A percentile compares a stretch with the other conserved stretches of the same genome.
Evolutionary conservation across 2,888 invertebrate species (phyloP).

Genomic region (Leptopilina syphax): DNA sequence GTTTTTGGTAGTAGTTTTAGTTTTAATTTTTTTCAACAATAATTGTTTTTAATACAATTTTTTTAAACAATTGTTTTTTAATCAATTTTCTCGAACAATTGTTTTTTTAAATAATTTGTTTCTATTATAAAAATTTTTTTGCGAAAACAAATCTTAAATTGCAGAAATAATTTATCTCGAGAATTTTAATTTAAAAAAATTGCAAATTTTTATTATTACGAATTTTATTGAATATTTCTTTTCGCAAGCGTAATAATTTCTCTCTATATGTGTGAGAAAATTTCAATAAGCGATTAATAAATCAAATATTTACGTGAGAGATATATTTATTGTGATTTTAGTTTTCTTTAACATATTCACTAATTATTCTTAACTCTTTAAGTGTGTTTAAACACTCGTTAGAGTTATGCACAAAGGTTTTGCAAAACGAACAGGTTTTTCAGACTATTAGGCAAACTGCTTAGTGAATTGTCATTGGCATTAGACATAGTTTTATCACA

Average conservation of each 20-base stretch:
- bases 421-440: slow-evolving; percentile 24
- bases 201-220: not conserved
- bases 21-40: no score
- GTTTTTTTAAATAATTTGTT: no score
- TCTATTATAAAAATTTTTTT: no score
- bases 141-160: no score
- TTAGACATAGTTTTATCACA: slow-evolving; percentile 18
- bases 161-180: no score
- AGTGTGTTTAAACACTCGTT: slow-evolving; percentile 17
- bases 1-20: no score
- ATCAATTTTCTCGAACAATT: no score
- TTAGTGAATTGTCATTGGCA: slow-evolving; percentile 29
- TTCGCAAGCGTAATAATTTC: not conserved
- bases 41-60: no score
- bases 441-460: slow-evolving; percentile 29
- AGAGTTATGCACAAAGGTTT: slow-evolving; percentile 12
- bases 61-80: no score
- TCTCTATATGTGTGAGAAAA: not conserved
- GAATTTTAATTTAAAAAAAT: no score
- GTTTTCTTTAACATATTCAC: slow-evolving; percentile 14
- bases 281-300: not conserved
- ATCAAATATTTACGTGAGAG: not conserved
- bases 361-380: slow-evolving; percentile 7
- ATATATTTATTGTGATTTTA: not conserved
- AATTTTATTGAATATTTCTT: not conserved